Base-by-base conservation (phyloP, 2,113 vertebrate genomes). In the Syngnathus scovelli region DNA sequence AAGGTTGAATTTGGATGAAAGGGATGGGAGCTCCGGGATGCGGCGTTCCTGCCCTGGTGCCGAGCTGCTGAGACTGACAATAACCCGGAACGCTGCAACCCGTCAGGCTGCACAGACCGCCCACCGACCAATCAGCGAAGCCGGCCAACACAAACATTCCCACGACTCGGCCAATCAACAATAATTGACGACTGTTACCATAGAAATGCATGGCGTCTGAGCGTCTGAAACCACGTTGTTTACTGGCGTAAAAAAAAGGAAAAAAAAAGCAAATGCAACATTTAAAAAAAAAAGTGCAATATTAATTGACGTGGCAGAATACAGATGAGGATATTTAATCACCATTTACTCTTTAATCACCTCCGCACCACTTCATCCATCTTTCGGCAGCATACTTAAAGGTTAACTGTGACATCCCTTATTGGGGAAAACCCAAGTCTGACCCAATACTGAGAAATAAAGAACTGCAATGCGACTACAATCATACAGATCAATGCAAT, bases 41-140 rank as follows among this genome's bases (percentile, higher is more conserved):
- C 75, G 5, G 21, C 61, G 70, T 77, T 88, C 87, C 85, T 83
- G 59, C 83, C 87, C 87, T 81, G 75, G 79, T 75, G 88, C 88
- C 81, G 86, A 86, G 86, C 88, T 89, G 90, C 90, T 78, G 77
- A 89, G 89, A 92, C 91, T 92, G 91, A 92, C 90, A 90, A 89
- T 89, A 91, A 89, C 90, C 90, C 90, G 90, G 90, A 92, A 92
- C 90, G 89, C 79, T 87, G 90, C 90, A 78, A 88, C 83, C 80
- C 80, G 87, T 89, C 89, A 85, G 77, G 69, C 72, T 72, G 78
- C 70, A 64, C 81, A 70, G 85, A 86, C 90, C 92, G 91, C 91
- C 92, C 84, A 87, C 85, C 85, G 78, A 86, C 92, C 92, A 93
- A 93, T 93, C 90, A 87, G 63, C 44, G 78, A 27, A 48, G 86